A percentile compares a stretch with the other conserved stretches of the same genome.
Evolutionary conservation across 1,140 invertebrate genomes (phyloP).

Genomic region (Scaptomyza pallida): DNA sequence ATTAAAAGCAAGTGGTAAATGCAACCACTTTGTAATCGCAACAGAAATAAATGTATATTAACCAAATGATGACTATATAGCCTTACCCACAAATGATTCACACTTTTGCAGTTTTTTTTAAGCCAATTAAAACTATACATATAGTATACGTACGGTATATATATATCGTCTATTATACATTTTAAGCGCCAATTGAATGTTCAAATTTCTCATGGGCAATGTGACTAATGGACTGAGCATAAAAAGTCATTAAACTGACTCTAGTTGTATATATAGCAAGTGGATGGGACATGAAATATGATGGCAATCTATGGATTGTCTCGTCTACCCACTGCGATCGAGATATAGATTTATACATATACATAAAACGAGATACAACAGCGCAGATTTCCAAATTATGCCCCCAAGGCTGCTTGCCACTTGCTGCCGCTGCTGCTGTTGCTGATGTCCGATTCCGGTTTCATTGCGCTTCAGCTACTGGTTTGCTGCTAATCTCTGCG

Average conservation of each 20-base stretch:
- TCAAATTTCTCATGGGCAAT: constrained; percentile 49
- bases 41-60: constrained; percentile 5
- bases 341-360: no score
- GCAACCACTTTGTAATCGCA: constrained; percentile 5
- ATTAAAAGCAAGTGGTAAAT: not conserved
- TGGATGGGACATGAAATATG: constrained; percentile 32
- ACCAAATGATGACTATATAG: constrained; percentile 17
- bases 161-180: constrained; percentile 11
- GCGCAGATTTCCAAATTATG: constrained; percentile 29
- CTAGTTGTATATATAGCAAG: constrained; percentile 17
- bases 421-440: no score
- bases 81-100: constrained; percentile 43
- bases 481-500: constrained; percentile 36
- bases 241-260: constrained; percentile 49
- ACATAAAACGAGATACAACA: not conserved
- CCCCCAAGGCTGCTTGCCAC: constrained; percentile 24
- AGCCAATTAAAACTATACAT: constrained; percentile 32
- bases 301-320: constrained; percentile 26
- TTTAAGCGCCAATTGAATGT: constrained; percentile 25
- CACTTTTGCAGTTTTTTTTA: constrained; percentile 11
- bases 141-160: no score
- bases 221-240: constrained; percentile 43
- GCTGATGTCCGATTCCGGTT: not conserved
- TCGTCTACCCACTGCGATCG: not conserved
- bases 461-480: not conserved